Conservation (phyloP, 1,140 invertebrate genomes). For the Myzus persicae region DNA sequence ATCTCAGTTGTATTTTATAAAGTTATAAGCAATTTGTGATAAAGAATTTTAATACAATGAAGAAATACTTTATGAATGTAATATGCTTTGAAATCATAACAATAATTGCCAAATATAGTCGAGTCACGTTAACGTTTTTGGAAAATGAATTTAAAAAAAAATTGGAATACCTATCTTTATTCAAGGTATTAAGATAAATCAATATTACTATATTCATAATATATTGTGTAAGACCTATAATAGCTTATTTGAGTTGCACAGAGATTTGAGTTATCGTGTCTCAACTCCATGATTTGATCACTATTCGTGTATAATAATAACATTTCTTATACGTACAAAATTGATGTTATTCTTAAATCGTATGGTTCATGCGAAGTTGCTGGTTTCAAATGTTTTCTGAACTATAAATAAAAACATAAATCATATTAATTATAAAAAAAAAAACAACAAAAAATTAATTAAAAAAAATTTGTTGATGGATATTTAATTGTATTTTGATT, state of each 20-base stretch:
- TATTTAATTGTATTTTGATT: background rate
- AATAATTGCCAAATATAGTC: too few relatives aligned
- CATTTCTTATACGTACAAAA: constrained; percentile 14
- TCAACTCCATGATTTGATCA: background rate
- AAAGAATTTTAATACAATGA: background rate
- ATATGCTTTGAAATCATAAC: too few relatives aligned
- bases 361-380: constrained; percentile 5
- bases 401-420: constrained; percentile 39
- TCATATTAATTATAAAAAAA: background rate
- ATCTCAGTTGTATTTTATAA: background rate
- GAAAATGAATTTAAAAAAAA: too few relatives aligned
- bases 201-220: background rate
- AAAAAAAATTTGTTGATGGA: background rate
- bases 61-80: too few relatives aligned
- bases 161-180: background rate
- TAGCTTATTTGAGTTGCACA: background rate
- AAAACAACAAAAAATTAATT: background rate
- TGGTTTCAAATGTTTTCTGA: constrained; percentile 36
- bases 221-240: background rate
- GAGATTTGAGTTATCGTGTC: background rate
- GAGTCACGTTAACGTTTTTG: too few relatives aligned
- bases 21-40: background rate
- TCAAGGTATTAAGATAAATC: background rate
- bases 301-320: background rate
- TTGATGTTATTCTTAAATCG: constrained; percentile 40